These are phyloP conservation scores for Bombycilla garrulus DNA, from an alignment of 2,113 vertebrate genomes.

Conservation along the genomic window DNA sequence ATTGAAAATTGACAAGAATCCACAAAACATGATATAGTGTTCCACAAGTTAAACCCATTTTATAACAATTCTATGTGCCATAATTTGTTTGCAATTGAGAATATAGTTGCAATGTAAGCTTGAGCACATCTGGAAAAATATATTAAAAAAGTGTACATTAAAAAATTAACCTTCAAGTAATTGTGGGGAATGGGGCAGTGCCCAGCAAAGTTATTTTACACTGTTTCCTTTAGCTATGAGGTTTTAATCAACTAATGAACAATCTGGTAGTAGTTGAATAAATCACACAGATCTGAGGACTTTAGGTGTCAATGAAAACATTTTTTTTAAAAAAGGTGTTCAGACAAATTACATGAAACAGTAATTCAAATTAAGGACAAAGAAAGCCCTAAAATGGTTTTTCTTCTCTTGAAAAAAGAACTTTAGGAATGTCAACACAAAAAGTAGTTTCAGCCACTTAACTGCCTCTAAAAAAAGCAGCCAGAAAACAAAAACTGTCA, in stretches of 20 bases:
- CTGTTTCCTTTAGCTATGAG: background rate
- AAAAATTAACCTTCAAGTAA: background rate
- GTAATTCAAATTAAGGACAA: background rate
- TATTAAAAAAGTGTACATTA: background rate
- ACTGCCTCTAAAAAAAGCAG: background rate
- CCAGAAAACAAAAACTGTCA: background rate
- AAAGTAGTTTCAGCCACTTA: background rate
- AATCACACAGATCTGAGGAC: background rate
- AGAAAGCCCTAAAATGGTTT: background rate
- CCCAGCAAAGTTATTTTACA: background rate
- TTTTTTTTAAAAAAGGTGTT: background rate
- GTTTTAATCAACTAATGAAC: background rate
- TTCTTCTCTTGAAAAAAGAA: background rate
- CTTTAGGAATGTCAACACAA: background rate
- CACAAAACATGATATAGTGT: background rate
- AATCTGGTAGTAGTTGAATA: background rate
- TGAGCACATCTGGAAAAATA: background rate
- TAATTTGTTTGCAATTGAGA: background rate
- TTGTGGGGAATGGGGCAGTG: too few relatives aligned
- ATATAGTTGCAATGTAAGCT: background rate
- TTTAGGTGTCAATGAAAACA: rapidly evolving
- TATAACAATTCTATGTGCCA: background rate
- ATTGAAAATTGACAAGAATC: background rate
- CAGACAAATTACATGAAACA: background rate
- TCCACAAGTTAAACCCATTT: background rate